phyloP scores from a whole-genome alignment of 1,140 invertebrate species.

The Melitaea cinxia region DNA sequence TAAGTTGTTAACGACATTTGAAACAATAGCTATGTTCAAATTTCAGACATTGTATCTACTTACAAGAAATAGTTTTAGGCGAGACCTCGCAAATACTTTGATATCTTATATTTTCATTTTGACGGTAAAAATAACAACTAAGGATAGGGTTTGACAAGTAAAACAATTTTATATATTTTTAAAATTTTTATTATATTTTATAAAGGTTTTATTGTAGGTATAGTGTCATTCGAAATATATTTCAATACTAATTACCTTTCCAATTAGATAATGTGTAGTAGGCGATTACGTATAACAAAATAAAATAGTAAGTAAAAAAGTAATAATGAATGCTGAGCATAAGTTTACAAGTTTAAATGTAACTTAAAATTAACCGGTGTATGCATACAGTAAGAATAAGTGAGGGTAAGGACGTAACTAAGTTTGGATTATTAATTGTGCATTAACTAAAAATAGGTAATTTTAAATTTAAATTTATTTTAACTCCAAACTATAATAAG shows the following conservation, averaged over 20 bases:
- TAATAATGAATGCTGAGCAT: constrained; percentile 44
- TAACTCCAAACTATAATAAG: constrained; percentile 70
- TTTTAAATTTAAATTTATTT: constrained; percentile 71
- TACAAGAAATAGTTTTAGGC: too few species aligned
- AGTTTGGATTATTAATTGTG: constrained; percentile 70
- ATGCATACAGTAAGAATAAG: constrained; percentile 49
- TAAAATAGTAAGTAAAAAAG: constrained; percentile 53
- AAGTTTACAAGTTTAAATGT: constrained; percentile 46
- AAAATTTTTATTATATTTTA: constrained; percentile 73
- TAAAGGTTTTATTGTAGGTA: constrained; percentile 79
- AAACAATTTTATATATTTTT: constrained; percentile 60
- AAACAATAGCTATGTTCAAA: too few species aligned
- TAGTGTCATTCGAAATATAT: constrained; percentile 78
- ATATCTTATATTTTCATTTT: too few species aligned
- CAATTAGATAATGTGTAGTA: constrained; percentile 79
- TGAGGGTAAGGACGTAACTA: constrained; percentile 50
- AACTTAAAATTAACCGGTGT: constrained; percentile 49
- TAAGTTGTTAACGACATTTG: too few species aligned
- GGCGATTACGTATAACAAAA: constrained; percentile 75
- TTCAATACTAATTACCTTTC: constrained; percentile 71
- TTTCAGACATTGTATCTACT: too few species aligned
- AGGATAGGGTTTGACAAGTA: constrained; percentile 21
- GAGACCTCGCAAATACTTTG: too few species aligned
- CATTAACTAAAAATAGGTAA: constrained; percentile 73
- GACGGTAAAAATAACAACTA: too few species aligned